phyloP scores from a whole-genome alignment of 2,888 invertebrate genomes.

The Platypus cylindrus region DNA sequence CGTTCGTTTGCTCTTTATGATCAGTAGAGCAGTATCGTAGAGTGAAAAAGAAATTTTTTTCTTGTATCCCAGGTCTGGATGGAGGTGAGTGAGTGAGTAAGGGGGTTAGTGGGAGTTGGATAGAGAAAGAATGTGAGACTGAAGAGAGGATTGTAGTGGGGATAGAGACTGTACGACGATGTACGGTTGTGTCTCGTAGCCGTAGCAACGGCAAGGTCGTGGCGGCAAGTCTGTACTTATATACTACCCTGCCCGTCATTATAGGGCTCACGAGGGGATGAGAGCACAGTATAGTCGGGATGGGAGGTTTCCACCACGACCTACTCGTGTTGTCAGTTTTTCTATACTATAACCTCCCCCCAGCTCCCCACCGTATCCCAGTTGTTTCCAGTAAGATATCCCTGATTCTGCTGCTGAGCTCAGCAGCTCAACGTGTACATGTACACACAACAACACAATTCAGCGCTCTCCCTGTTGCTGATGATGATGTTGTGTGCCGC shows the following conservation, averaged over 20 bases:
- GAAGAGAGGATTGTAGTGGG: conserved; percentile 7
- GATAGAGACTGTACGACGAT: conserved; percentile 16
- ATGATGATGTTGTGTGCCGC: background rate
- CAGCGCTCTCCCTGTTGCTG: no score
- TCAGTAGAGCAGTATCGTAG: conserved; percentile 6
- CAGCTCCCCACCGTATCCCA: conserved; percentile 12
- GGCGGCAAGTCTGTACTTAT: conserved; percentile 20
- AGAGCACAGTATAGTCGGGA: no score
- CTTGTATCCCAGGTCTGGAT: background rate
- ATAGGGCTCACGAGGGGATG: no score
- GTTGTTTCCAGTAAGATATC: conserved; percentile 4
- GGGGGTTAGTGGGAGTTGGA: background rate
- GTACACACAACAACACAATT: no score
- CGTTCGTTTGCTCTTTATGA: no score
- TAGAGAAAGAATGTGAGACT: conserved; percentile 3
- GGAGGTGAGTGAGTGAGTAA: background rate
- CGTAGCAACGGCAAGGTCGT: conserved; percentile 36
- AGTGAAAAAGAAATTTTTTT: conserved; percentile 10
- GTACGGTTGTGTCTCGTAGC: conserved; percentile 36
- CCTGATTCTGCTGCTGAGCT: conserved; percentile 6
- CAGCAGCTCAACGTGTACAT: no score
- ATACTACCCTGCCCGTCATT: conserved; percentile 8
- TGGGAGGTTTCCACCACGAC: no score
- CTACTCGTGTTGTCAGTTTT: no score
- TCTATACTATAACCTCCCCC: conserved; percentile 26